Evolutionary conservation across 1,140 invertebrate genomes (phyloP).

Genomic region (Periplaneta americana): DNA sequence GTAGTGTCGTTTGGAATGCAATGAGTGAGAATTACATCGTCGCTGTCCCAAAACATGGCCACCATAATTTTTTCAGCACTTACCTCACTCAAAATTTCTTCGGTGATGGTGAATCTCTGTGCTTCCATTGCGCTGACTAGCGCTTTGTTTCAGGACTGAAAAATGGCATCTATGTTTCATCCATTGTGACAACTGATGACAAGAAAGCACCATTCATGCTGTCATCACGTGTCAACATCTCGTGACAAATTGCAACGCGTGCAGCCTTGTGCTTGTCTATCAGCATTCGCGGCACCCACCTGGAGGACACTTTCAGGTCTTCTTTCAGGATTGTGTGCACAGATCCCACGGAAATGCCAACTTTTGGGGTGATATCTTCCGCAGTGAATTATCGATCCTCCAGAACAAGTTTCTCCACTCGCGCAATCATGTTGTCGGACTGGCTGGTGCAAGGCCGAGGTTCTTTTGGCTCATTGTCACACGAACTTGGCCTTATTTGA

Average conservation of each 20-base stretch:
- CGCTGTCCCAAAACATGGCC: too few species aligned
- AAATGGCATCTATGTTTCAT: too few species aligned
- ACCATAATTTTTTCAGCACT: too few species aligned
- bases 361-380: too few species aligned
- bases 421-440: too few species aligned
- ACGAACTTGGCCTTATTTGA: not conserved
- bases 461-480: not conserved
- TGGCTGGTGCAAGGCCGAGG: too few species aligned
- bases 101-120: not conserved
- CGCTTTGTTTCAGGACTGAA: too few species aligned
- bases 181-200: not conserved
- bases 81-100: not conserved
- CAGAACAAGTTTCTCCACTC: too few species aligned
- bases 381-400: not conserved
- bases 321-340: not conserved
- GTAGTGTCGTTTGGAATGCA: not conserved
- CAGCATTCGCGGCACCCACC: conserved; percentile 1
- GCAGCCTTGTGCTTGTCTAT: not conserved
- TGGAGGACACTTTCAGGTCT: not conserved
- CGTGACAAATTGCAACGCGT: not conserved
- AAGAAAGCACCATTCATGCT: not conserved
- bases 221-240: not conserved
- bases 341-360: conserved; percentile 3
- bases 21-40: too few species aligned
- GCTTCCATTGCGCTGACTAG: too few species aligned